A percentile compares a stretch with the other conserved stretches of the same genome.
These are phyloP conservation scores for Caenorhabditis sp. DNA, from an alignment of 2,888 invertebrate species.

Conservation along the genomic window DNA sequence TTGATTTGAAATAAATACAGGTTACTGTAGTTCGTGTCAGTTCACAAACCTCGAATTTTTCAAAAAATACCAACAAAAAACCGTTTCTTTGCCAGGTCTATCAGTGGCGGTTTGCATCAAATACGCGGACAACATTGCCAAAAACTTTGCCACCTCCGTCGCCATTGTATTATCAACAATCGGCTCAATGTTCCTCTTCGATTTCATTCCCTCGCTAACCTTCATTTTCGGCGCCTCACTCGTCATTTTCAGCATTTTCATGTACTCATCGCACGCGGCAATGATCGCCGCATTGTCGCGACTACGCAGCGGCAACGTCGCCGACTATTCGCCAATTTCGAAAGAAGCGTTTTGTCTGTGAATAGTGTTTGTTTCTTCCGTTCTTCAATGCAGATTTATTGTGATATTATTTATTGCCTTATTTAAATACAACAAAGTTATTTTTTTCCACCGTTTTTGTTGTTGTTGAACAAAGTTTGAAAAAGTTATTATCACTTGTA, in stretches of 20 bases:
- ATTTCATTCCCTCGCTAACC: conserved; percentile 84
- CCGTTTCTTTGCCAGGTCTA: conserved; percentile 77
- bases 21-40: too few relatives aligned
- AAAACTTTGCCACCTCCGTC: conserved; percentile 94
- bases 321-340: conserved; percentile 21
- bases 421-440: conserved; percentile 7
- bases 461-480: background rate
- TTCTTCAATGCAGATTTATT: conserved; percentile 5
- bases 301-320: conserved; percentile 18
- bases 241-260: conserved; percentile 92
- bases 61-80: background rate
- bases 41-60: too few relatives aligned
- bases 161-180: conserved; percentile 91
- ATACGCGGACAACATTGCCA: conserved; percentile 97
- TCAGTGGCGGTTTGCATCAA: conserved; percentile 97
- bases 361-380: conserved; percentile 10
- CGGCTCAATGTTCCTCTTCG: conserved; percentile 81
- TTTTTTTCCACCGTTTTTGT: conserved; percentile 7
- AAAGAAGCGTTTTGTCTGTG: conserved; percentile 41
- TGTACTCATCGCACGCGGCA: conserved; percentile 76
- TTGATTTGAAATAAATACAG: too few relatives aligned
- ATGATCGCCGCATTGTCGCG: conserved; percentile 32
- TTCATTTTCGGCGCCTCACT: conserved; percentile 85
- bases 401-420: conserved; percentile 19
- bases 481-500: background rate